Evolutionary conservation across 2,888 invertebrate species (phyloP).

Genomic region (Coelopa pilipes): DNA sequence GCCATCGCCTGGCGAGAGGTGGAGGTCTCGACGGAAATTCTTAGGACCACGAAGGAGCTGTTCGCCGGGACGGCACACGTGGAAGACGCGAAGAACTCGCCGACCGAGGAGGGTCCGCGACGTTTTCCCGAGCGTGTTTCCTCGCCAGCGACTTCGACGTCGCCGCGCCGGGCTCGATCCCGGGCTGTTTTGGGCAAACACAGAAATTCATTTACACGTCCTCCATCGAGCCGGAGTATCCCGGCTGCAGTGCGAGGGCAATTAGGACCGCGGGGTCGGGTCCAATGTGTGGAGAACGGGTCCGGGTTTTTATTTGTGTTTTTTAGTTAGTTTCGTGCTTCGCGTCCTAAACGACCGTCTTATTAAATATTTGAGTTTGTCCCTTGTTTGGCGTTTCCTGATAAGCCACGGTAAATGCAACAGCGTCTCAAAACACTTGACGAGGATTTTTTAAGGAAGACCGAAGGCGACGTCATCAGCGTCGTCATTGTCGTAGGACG

Average conservation of each 20-base stretch:
- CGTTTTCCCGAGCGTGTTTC: background rate
- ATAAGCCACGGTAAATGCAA: constrained; percentile 10
- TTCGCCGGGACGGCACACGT: too few species aligned
- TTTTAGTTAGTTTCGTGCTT: background rate
- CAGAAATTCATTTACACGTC: constrained; percentile 23
- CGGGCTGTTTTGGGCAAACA: constrained; percentile 16
- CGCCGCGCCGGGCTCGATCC: background rate
- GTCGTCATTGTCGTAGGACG: too few species aligned
- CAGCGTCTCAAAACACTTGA: constrained; percentile 5
- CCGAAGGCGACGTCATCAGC: background rate
- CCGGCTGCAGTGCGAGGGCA: background rate
- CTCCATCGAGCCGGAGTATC: constrained; percentile 4
- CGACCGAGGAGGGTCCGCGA: too few species aligned
- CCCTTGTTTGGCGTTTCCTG: background rate
- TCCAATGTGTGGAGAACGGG: background rate
- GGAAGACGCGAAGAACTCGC: too few species aligned
- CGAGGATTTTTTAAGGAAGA: background rate
- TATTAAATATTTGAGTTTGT: constrained; percentile 25
- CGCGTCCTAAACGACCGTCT: constrained; percentile 11
- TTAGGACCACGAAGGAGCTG: too few species aligned
- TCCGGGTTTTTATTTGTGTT: background rate
- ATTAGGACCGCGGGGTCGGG: background rate
- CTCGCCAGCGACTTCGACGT: too few species aligned
- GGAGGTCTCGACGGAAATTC: too few species aligned
- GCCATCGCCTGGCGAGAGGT: too few species aligned